A percentile compares a stretch with the other conserved stretches of the same genome.
These are phyloP conservation scores for Clunio marinus DNA, from an alignment of 2,888 invertebrate species.

Conservation along the genomic window DNA sequence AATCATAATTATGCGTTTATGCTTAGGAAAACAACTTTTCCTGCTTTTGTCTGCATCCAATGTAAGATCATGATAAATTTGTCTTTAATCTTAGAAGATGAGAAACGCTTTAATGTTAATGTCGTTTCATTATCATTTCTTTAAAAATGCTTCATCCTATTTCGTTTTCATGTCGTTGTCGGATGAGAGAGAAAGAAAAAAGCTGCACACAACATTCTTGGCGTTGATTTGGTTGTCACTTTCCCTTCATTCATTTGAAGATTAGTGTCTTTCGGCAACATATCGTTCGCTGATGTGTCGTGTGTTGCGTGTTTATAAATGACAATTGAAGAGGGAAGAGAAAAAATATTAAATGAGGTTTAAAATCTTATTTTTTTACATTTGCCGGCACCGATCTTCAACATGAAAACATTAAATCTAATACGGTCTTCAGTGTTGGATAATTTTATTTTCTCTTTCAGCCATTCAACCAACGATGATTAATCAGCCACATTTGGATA, in stretches of 20 bases:
- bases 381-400: neutral
- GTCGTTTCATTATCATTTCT: neutral
- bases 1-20: constrained; percentile 34
- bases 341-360: neutral
- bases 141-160: neutral
- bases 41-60: neutral
- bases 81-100: constrained; percentile 34
- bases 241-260: constrained; percentile 9
- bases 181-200: no score
- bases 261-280: constrained; percentile 32
- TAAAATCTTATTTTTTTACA: neutral
- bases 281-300: constrained; percentile 10
- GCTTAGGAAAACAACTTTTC: neutral
- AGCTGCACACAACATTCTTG: constrained; percentile 6
- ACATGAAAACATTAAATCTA: neutral
- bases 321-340: constrained; percentile 3
- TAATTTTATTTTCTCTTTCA: neutral
- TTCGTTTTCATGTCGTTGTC: no score
- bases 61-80: constrained; percentile 33
- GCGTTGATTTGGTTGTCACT: constrained; percentile 36
- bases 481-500: constrained; percentile 22
- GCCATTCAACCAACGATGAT: neutral
- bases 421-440: neutral
- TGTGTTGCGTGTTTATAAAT: constrained; percentile 7
- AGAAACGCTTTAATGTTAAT: constrained; percentile 29